phyloP scores from a whole-genome alignment of 2,888 invertebrate genomes.

The Lepidonotus clava region DNA sequence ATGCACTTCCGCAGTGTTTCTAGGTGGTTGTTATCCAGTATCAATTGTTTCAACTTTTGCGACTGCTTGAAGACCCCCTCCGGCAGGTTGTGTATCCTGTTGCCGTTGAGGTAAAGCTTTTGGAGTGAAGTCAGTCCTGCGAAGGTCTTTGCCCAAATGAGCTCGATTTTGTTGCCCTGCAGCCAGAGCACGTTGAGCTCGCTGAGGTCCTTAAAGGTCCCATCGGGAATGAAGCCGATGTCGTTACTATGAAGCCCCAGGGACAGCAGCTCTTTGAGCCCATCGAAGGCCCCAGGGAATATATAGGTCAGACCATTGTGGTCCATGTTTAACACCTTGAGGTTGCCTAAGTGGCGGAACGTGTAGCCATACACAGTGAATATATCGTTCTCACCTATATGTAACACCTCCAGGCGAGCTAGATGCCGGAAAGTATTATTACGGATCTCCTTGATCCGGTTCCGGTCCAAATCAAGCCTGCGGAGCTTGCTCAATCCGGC shows the following conservation, averaged over 20 bases:
- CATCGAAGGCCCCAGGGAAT: slow-evolving; percentile 60
- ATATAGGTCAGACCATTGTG: slow-evolving; percentile 62
- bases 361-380: slow-evolving; percentile 59
- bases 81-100: slow-evolving; percentile 59
- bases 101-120: slow-evolving; percentile 61
- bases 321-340: slow-evolving; percentile 63
- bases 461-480: slow-evolving; percentile 64
- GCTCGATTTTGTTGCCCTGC: slow-evolving; percentile 61
- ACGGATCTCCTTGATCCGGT: slow-evolving; percentile 59
- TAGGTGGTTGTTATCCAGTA: slow-evolving; percentile 63
- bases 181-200: slow-evolving; percentile 62
- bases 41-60: slow-evolving; percentile 58
- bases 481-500: slow-evolving; percentile 62
- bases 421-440: slow-evolving; percentile 62
- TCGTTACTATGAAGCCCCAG: slow-evolving; percentile 62
- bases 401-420: slow-evolving; percentile 60
- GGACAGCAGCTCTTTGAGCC: slow-evolving; percentile 58
- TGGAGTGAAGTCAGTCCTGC: slow-evolving; percentile 58
- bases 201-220: slow-evolving; percentile 57
- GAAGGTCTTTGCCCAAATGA: slow-evolving; percentile 60
- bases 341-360: slow-evolving; percentile 59
- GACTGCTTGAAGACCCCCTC: slow-evolving; percentile 58
- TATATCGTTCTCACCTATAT: slow-evolving; percentile 63
- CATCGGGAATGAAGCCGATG: slow-evolving; percentile 60
- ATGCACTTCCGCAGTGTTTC: slow-evolving; percentile 57